These are phyloP conservation scores for Eidolon dupreanum DNA, from an alignment of 2,797 vertebrate genomes.

Conservation along the genomic window DNA sequence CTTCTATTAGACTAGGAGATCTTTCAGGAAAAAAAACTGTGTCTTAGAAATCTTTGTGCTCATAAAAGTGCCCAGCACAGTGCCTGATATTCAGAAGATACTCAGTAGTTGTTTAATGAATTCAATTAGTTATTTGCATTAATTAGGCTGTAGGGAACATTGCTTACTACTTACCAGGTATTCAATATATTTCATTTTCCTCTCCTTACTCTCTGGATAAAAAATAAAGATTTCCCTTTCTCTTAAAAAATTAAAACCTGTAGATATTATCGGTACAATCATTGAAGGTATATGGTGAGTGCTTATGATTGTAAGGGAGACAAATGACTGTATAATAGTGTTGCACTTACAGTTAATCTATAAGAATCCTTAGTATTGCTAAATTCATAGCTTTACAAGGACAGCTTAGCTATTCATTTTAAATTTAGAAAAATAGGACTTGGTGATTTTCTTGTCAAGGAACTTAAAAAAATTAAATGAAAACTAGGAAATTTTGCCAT, in stretches of 20 bases:
- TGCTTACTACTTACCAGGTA: background rate
- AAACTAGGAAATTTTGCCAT: background rate
- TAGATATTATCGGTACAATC: background rate
- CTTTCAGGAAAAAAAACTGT: background rate
- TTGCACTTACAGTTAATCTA: conserved; percentile 31
- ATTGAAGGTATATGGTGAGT: background rate
- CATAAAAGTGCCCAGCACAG: background rate
- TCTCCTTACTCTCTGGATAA: conserved; percentile 23
- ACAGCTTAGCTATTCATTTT: conserved; percentile 39
- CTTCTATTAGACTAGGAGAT: background rate
- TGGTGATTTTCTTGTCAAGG: conserved; percentile 33
- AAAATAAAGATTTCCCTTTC: conserved; percentile 13
- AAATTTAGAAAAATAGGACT: background rate
- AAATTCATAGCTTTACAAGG: background rate
- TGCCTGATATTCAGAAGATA: background rate
- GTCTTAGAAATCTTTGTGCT: background rate
- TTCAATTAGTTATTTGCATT: background rate
- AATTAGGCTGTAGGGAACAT: conserved; percentile 11
- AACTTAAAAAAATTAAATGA: conserved; percentile 11
- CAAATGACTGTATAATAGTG: background rate
- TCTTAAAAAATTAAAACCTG: conserved; percentile 31
- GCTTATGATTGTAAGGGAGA: background rate
- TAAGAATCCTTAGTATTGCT: background rate
- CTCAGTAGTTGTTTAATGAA: background rate
- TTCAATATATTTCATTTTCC: conserved; percentile 33